Conservation (phyloP, 2,797 vertebrate species). For the Orestias chungarensis region DNA sequence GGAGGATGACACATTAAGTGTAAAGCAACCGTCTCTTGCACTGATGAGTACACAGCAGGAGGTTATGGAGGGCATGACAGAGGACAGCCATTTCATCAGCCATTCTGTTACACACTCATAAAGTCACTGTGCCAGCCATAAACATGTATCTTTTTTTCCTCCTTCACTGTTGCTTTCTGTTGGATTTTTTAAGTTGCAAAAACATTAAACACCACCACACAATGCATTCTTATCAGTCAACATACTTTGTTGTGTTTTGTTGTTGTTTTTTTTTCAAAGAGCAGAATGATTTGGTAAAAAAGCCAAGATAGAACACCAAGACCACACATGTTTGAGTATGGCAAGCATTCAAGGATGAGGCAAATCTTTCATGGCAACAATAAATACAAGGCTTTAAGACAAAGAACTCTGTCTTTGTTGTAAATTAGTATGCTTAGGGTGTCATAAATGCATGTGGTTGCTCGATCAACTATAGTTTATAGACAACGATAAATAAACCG, state of each 20-base stretch:
- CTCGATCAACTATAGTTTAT: not conserved
- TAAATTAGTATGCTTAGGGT: not conserved
- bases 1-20: conserved; percentile 33
- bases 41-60: conserved; percentile 35
- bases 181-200: not conserved
- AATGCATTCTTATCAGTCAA: not conserved
- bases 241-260: not conserved
- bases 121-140: conserved; percentile 4
- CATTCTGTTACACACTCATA: conserved; percentile 29
- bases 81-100: conserved; percentile 22
- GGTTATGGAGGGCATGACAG: conserved; percentile 19
- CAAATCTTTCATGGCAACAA: not conserved
- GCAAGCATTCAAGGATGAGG: not conserved
- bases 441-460: not conserved
- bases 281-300: not conserved
- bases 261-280: not conserved
- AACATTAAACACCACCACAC: not conserved
- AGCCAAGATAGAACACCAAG: not conserved
- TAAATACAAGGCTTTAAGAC: not conserved
- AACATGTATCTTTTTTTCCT: not conserved
- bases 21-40: conserved; percentile 29
- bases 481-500: not conserved
- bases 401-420: not conserved
- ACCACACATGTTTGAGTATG: not conserved
- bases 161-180: not conserved